These are phyloP conservation scores for Anarsia innoxiella DNA, from an alignment of 2,888 invertebrate species.

Conservation along the genomic window DNA sequence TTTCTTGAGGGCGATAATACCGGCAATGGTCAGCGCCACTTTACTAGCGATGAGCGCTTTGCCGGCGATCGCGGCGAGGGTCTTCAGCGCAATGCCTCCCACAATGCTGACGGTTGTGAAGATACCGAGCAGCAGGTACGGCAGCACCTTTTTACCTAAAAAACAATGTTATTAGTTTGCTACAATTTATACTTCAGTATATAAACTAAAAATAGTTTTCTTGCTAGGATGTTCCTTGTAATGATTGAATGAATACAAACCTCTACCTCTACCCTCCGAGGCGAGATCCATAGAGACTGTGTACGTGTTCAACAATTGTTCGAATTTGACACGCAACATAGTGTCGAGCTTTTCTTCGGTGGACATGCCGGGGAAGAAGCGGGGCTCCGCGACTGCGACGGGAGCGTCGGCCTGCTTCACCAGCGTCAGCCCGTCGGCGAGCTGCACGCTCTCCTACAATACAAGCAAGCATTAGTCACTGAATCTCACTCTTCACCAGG, in stretches of 20 bases:
- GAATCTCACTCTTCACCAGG: slow-evolving; percentile 29
- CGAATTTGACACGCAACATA: slow-evolving; percentile 69
- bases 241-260: too few species aligned
- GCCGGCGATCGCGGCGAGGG: slow-evolving; percentile 80
- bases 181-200: not conserved
- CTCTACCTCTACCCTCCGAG: slow-evolving; percentile 69
- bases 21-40: slow-evolving; percentile 82
- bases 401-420: slow-evolving; percentile 75
- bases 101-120: slow-evolving; percentile 80
- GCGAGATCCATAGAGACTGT: slow-evolving; percentile 78
- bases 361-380: slow-evolving; percentile 72
- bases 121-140: slow-evolving; percentile 77
- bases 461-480: slow-evolving; percentile 41
- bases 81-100: slow-evolving; percentile 81
- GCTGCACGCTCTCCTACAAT: slow-evolving; percentile 75
- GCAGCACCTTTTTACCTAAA: slow-evolving; percentile 72
- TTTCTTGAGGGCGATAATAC: slow-evolving; percentile 82
- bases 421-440: slow-evolving; percentile 76
- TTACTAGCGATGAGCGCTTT: slow-evolving; percentile 84
- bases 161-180: not conserved
- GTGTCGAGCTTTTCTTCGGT: slow-evolving; percentile 73
- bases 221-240: too few species aligned
- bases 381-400: slow-evolving; percentile 71
- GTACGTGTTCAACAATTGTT: slow-evolving; percentile 78
- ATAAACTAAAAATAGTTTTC: too few species aligned